A percentile compares a stretch with the other conserved stretches of the same genome.
phyloP scores from a whole-genome alignment of 2,113 vertebrate genomes.

The Callocephalon fimbriatum region DNA sequence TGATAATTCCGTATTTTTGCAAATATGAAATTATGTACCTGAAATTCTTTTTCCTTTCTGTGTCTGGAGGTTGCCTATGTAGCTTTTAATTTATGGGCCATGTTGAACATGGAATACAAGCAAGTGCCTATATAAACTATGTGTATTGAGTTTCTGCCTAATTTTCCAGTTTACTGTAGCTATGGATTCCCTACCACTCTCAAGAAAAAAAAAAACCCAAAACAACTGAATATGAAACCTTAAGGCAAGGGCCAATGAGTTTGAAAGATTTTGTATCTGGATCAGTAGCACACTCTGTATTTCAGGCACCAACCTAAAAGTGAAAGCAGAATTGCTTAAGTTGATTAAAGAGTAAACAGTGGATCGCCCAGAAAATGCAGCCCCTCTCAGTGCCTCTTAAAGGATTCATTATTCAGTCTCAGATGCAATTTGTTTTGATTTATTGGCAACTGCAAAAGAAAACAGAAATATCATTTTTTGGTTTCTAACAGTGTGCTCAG shows the following conservation, averaged over 20 bases:
- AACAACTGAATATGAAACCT: not conserved
- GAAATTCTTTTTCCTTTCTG: not conserved
- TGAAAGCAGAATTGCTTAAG: not conserved
- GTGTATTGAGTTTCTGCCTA: not conserved
- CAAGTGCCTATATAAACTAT: not conserved
- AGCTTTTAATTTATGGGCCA: not conserved
- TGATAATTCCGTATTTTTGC: not conserved
- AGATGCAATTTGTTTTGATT: not conserved
- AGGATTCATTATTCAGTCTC: not conserved
- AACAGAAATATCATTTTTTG: not conserved
- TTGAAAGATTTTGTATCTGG: not conserved
- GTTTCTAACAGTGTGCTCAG: not conserved
- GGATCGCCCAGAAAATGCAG: not conserved
- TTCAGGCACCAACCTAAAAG: not conserved
- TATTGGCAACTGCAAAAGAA: not conserved
- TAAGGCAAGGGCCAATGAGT: not conserved
- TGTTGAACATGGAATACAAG: not conserved
- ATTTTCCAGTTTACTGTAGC: not conserved
- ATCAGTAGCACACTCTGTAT: not conserved
- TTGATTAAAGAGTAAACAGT: not conserved
- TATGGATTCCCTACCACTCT: not conserved
- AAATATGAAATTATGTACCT: not conserved
- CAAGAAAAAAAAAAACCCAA: not conserved
- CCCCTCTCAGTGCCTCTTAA: not conserved
- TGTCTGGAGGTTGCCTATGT: not conserved